A percentile compares a stretch with the other conserved stretches of the same genome.
These are phyloP conservation scores for Lasioglossum marginatum DNA, from an alignment of 2,888 invertebrate genomes.

Conservation along the genomic window DNA sequence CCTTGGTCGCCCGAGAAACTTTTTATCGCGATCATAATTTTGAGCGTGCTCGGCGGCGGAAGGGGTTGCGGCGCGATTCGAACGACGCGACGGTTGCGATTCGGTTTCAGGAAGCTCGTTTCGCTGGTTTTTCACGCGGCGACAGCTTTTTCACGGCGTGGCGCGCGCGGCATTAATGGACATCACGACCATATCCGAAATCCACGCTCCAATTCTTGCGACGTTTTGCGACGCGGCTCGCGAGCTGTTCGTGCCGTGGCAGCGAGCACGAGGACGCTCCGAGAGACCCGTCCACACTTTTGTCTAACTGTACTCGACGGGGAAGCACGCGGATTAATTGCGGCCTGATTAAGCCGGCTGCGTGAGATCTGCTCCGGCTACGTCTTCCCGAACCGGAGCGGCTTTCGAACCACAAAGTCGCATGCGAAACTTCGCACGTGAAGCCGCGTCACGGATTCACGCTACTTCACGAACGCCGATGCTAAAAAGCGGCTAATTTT, in stretches of 20 bases:
- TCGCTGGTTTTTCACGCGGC: conserved; percentile 70
- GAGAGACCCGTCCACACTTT: conserved; percentile 59
- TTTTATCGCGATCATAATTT: conserved; percentile 15
- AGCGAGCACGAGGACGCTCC: conserved; percentile 39
- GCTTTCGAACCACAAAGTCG: neutral
- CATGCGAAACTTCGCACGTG: conserved; percentile 35
- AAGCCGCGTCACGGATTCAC: neutral
- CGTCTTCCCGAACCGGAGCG: conserved; percentile 20
- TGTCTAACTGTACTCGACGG: conserved; percentile 66
- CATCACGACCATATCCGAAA: conserved; percentile 70
- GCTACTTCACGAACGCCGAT: neutral
- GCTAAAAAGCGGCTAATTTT: neutral
- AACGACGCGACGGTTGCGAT: neutral
- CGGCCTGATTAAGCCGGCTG: conserved; percentile 48
- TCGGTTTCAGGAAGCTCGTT: conserved; percentile 56
- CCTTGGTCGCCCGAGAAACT: conserved; percentile 2
- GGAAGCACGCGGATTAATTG: conserved; percentile 53
- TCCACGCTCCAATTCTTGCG: conserved; percentile 76
- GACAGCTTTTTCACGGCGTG: conserved; percentile 74
- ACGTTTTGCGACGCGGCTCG: conserved; percentile 38
- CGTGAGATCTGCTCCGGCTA: conserved; percentile 12
- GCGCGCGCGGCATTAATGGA: conserved; percentile 73
- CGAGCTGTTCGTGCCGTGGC: neutral
- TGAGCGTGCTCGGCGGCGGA: neutral
- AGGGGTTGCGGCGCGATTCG: neutral